Evolutionary conservation across 2,888 invertebrate species (phyloP), one percentile per base, ranked within the genome.

Genomic region (Hesperia comma): DNA sequence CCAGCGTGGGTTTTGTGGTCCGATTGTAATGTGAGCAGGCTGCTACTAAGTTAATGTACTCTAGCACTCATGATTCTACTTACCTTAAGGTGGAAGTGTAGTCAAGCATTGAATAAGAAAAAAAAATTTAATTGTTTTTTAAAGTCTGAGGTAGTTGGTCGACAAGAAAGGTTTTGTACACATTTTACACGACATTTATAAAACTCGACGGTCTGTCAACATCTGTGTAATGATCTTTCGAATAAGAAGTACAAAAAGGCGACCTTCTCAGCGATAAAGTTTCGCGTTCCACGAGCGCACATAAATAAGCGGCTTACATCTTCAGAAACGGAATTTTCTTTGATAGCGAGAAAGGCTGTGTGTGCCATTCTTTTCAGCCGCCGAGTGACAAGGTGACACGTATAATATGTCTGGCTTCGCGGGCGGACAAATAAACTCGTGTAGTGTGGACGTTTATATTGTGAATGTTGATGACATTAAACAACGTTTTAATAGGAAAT

Each of bases 231-330:
- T 26, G 49, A 49, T 17, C 14, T 26, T 26, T 51, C 21, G 14
- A 12, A 12, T 49, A 26, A 58, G 10, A 58, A 46, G 46, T 26
- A 58, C 10, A 26, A 41, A 54, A 17, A 61, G 14, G 26, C 54
- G 26, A 26, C 54, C 43, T 55, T 43, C 43, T 6, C 33, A 40
- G 17, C 26, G 26, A 55, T 19, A 63, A 62, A 17, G 62, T 55
- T 43, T 55, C 43, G 41, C 33, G 41, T 37, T 17, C 32, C 55
- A 15, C 14, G 33, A 19, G 43, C 55, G 33, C 46, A 49, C 63
- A 63, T 56, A 56, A 56, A 63, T 63, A 56, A 63, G 15, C 49
- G 49, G 46, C 55, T 51, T 51, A 61, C 60, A 61, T 51, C 49
- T 61, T 49, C 19, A 37, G 60, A 61, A 49, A 19, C 33, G n/a